Conservation (phyloP, 1,140 invertebrate species). For the Procambarus virginalis region DNA sequence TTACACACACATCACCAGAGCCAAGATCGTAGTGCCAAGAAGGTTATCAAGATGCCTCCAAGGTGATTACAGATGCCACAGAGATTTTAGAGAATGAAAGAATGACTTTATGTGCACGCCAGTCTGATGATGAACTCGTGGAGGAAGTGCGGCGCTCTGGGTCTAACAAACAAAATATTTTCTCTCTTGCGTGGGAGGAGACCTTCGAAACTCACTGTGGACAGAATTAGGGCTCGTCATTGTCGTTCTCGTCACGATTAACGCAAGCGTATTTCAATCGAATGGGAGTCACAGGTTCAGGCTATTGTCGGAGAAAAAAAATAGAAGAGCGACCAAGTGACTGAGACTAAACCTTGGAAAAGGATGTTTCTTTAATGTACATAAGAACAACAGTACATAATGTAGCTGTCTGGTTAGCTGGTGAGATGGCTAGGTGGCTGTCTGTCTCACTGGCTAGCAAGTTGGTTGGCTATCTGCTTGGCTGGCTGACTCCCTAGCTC, state of each 20-base stretch:
- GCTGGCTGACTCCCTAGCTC: no score
- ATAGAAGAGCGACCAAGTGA: not conserved
- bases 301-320: conserved; percentile 16
- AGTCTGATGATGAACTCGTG: conserved; percentile 14
- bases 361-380: not conserved
- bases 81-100: conserved; percentile 32
- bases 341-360: not conserved
- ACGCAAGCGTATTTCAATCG: conserved; percentile 37
- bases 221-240: conserved; percentile 3
- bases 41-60: conserved; percentile 49
- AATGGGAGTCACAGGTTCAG: conserved; percentile 15
- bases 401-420: not conserved
- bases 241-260: conserved; percentile 5
- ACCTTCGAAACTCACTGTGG: not conserved
- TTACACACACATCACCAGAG: not conserved
- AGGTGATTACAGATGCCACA: conserved; percentile 53
- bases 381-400: not conserved
- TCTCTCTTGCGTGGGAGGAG: not conserved
- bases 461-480: no score
- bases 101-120: conserved; percentile 33
- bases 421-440: no score
- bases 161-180: not conserved
- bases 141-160: not conserved
- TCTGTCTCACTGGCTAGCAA: no score
- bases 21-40: conserved; percentile 51